A percentile compares a stretch with the other conserved stretches of the same genome.
Conservation (phyloP, 2,113 vertebrate genomes). For the Lontra canadensis region DNA sequence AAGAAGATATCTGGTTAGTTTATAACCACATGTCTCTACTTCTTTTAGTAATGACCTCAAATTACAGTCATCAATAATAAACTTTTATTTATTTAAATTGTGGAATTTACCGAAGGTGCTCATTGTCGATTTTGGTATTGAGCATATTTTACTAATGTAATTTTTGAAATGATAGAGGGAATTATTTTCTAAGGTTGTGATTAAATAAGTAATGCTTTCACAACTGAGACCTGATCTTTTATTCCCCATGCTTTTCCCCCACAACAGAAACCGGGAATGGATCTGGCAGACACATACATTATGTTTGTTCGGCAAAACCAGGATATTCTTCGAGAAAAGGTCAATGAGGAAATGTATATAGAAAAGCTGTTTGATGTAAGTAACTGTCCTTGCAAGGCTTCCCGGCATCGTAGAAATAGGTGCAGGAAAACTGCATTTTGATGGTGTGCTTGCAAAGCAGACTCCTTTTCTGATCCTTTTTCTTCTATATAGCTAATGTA, state of each 20-base stretch:
- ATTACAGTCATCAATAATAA: neutral
- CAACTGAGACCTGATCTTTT: neutral
- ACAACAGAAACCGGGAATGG: constrained; percentile 95
- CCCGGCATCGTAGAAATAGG: neutral
- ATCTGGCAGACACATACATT: constrained; percentile 97
- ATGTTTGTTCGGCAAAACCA: constrained; percentile 98
- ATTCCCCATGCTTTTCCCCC: constrained; percentile 17
- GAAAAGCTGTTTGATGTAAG: constrained; percentile 97
- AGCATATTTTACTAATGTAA: neutral
- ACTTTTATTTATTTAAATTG: constrained; percentile 3
- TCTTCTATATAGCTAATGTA: neutral
- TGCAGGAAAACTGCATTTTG: constrained; percentile 49
- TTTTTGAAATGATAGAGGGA: neutral
- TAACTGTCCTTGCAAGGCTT: constrained; percentile 75
- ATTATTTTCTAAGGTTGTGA: neutral
- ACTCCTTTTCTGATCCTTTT: constrained; percentile 39
- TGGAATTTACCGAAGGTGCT: neutral
- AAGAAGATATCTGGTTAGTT: neutral
- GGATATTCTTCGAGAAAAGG: constrained; percentile 94
- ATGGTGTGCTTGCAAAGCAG: neutral
- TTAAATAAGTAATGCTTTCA: neutral
- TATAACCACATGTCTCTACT: neutral
- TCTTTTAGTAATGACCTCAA: neutral
- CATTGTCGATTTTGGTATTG: neutral
- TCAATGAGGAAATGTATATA: constrained; percentile 95